phyloP scores from a whole-genome alignment of 35 echinoderm and acorn worm species.

The Lytechinus variegatus region DNA sequence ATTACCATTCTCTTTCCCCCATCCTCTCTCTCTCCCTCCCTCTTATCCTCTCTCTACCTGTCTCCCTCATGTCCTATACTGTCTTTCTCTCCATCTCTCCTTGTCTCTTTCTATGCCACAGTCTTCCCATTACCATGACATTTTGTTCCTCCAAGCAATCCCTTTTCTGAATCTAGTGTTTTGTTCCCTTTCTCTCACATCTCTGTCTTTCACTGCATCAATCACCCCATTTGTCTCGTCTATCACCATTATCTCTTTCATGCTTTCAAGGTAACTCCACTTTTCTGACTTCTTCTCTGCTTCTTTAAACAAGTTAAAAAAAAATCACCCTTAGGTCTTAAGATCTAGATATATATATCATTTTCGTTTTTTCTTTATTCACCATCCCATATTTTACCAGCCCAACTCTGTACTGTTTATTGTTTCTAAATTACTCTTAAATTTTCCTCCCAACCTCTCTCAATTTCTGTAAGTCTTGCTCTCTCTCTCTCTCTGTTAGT shows the following conservation, averaged over 20 bases:
- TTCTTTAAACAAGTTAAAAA: background rate
- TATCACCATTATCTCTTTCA: background rate
- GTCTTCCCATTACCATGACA: too few relatives aligned
- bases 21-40: background rate
- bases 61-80: background rate
- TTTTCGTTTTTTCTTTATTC: background rate
- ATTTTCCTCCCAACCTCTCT: too few relatives aligned
- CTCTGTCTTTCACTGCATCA: background rate
- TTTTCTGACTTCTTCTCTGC: background rate
- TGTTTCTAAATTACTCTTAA: too few relatives aligned
- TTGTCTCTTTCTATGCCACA: background rate
- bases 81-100: background rate
- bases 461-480: too few relatives aligned
- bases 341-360: background rate
- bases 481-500: too few relatives aligned
- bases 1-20: background rate
- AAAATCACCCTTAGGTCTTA: background rate
- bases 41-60: too few relatives aligned
- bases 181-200: background rate
- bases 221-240: background rate
- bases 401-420: too few relatives aligned
- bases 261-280: background rate
- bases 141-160: too few relatives aligned
- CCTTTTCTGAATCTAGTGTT: background rate
- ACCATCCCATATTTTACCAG: background rate